Evolutionary conservation across 2,888 invertebrate genomes (phyloP).

Genomic region (Eledone cirrhosa): DNA sequence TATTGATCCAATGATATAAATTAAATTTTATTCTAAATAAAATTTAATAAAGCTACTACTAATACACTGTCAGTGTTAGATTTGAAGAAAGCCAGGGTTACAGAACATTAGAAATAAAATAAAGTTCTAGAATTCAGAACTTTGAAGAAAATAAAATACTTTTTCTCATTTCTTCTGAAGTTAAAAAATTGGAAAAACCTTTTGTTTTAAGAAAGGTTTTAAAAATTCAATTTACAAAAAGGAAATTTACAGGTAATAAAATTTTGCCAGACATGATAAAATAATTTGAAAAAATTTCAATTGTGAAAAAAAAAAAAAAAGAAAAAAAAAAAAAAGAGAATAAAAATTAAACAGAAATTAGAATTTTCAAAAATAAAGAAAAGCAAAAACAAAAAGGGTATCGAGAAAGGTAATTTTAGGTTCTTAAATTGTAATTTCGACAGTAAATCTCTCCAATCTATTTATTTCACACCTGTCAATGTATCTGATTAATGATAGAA

Average conservation of each 20-base stretch:
- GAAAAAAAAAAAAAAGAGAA: neutral
- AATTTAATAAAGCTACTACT: too few relatives aligned
- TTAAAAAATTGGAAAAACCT: neutral
- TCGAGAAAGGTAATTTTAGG: too few relatives aligned
- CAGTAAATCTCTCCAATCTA: too few relatives aligned
- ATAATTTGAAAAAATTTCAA: neutral
- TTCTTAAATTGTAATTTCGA: too few relatives aligned
- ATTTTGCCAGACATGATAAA: neutral
- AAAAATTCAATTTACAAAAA: neutral
- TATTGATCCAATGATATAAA: too few relatives aligned
- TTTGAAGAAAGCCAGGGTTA: slow-evolving; percentile 24
- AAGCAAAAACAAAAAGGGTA: too few relatives aligned
- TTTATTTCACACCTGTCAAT: too few relatives aligned
- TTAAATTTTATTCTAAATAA: too few relatives aligned
- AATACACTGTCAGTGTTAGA: slow-evolving; percentile 10
- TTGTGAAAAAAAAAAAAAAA: neutral
- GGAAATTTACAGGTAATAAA: neutral
- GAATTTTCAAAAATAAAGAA: too few relatives aligned
- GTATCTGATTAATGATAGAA: too few relatives aligned
- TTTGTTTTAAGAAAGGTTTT: slow-evolving; percentile 11
- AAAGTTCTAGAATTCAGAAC: too few relatives aligned
- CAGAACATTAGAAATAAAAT: slow-evolving; percentile 14
- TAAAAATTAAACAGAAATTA: slow-evolving; percentile 4
- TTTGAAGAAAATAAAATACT: too few relatives aligned
- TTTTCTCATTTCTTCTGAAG: neutral